Conservation (phyloP, 2,888 invertebrate genomes). For the Athetis lepigone region DNA sequence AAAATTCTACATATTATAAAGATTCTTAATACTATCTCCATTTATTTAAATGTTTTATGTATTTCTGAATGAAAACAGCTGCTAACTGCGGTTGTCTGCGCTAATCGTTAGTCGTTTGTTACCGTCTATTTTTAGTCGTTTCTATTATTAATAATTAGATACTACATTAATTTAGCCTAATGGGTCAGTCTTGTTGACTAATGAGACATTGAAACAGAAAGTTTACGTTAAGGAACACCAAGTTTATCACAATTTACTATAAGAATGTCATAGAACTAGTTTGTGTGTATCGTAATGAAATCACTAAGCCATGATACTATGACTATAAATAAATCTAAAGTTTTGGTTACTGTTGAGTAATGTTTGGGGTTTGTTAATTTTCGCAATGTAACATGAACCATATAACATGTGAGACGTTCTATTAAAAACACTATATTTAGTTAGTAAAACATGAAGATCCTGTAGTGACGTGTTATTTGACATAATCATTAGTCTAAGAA, state of each 20-base stretch:
- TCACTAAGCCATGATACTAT: background rate
- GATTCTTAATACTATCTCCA: too few relatives aligned
- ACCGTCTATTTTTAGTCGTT: background rate
- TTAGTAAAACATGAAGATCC: slow-evolving; percentile 42
- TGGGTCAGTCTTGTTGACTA: too few relatives aligned
- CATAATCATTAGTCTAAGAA: slow-evolving; percentile 54
- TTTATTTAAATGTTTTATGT: too few relatives aligned
- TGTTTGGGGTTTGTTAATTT: background rate
- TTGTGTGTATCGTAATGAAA: background rate
- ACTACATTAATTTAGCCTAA: background rate
- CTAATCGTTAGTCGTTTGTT: background rate
- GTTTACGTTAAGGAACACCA: background rate
- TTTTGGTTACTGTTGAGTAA: background rate
- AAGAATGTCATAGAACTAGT: background rate
- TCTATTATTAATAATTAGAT: background rate
- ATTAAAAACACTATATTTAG: slow-evolving; percentile 26
- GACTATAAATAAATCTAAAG: background rate
- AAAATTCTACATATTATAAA: too few relatives aligned
- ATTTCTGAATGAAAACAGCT: too few relatives aligned
- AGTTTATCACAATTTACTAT: background rate
- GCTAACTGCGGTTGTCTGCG: too few relatives aligned
- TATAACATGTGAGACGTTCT: slow-evolving; percentile 4
- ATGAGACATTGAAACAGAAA: background rate
- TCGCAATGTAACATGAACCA: background rate
- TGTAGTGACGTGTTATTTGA: slow-evolving; percentile 51